Base-by-base conservation (phyloP, 2,888 invertebrate species). In the Athripsodes cinereus region DNA sequence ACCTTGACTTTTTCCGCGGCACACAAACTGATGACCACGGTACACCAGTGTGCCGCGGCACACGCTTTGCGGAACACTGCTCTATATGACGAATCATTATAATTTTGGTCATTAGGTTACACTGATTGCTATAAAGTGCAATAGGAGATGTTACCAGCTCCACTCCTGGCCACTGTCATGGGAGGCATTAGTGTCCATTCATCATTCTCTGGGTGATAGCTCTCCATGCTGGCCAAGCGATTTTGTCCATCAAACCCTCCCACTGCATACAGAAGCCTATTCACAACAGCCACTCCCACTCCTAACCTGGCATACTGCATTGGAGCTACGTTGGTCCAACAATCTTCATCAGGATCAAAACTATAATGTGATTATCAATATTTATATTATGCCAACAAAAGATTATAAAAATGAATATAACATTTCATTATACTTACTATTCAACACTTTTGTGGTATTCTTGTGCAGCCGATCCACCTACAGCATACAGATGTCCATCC, bases 171-270 rank as follows among this genome's bases (percentile, higher is more conserved):
- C 22, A 83, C 81, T 59, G 82, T 79, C 90, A 95, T 91, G 1
- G 91, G 76, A 16, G 88, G 82, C 61, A 93, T 83, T 69, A 86
- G 83, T 1, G 84, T 86, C 96, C 96, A 96, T 66, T 86, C 84
- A 70, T 95, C 87, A 70, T 90, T 90, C 75, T 96, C 96, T 0
- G 96, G 95, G 72, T 95, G 92, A 74, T 95, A 96, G 73, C 93
- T 92, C 76, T 96, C 96, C 1, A 87, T 91, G 34, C 88, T 87
- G 65, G 80, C 80, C 58, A 93, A 80, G 31, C 95, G 81, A 22
- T 87, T 79, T 16, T 78, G 78, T 21, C 96, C 95, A 74, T 96
- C 92, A 71, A 88, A 95, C 0, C 95, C 95, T 52, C 95, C 95
- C 50, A 93, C 88, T 0, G 94, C 94, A 73, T 87, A 88, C 62